These are phyloP conservation scores for Neoarius graeffei DNA, from an alignment of 2,113 vertebrate species.

Conservation along the genomic window DNA sequence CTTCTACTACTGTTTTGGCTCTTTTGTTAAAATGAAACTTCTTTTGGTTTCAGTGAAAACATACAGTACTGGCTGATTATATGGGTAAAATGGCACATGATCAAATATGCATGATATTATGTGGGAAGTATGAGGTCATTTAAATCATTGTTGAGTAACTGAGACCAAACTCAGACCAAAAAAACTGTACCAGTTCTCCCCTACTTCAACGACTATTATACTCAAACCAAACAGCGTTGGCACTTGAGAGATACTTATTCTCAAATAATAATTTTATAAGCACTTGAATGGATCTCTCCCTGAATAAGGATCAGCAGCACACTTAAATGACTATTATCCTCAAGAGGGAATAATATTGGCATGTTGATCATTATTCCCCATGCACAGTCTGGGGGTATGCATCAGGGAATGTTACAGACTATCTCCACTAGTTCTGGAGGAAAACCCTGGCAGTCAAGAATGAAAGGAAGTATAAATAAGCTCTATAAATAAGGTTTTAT, in stretches of 20 bases:
- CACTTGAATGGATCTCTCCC: not conserved
- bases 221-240: not conserved
- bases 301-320: not conserved
- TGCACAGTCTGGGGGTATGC: not conserved
- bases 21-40: not conserved
- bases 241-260: not conserved
- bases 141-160: not conserved
- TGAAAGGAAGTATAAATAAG: not conserved
- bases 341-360: not conserved
- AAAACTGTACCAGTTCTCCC: not conserved
- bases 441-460: not conserved
- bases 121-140: not conserved
- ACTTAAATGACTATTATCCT: not conserved
- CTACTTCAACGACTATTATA: not conserved
- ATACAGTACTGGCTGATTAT: not conserved
- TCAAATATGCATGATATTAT: not conserved
- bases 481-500: not conserved
- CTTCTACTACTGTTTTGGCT: not conserved
- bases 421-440: not conserved
- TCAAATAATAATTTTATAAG: not conserved
- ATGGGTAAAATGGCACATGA: not conserved
- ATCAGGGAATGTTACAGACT: not conserved
- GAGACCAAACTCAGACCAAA: not conserved
- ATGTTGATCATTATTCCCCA: not conserved
- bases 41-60: not conserved